phyloP scores from a whole-genome alignment of 2,888 invertebrate genomes.

The Drosophila ustulata region DNA sequence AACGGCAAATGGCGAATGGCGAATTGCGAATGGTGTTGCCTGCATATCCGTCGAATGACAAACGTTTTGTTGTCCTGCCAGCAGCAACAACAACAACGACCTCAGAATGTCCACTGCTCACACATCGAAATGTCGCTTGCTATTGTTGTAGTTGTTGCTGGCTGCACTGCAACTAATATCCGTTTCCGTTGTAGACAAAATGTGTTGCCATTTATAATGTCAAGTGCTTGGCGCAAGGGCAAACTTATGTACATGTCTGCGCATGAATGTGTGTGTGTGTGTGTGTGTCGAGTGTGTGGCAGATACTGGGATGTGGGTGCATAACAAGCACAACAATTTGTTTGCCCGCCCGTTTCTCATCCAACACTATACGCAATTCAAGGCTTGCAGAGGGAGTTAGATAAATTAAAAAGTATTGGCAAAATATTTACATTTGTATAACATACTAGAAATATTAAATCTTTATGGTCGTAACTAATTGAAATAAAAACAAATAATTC shows the following conservation, averaged over 20 bases:
- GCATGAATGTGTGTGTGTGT: slow-evolving; percentile 3
- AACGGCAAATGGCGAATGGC: slow-evolving; percentile 25
- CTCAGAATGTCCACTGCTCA: slow-evolving; percentile 39
- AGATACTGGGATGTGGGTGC: slow-evolving; percentile 40
- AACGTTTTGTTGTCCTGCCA: slow-evolving; percentile 71
- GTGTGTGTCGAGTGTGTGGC: slow-evolving; percentile 12
- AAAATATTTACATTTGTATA: neutral
- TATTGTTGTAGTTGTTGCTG: slow-evolving; percentile 36
- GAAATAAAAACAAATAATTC: too few species aligned
- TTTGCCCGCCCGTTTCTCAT: slow-evolving; percentile 35
- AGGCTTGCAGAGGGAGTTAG: neutral
- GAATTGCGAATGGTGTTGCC: slow-evolving; percentile 57
- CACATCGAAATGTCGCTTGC: slow-evolving; percentile 59
- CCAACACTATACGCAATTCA: slow-evolving; percentile 34
- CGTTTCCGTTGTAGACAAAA: slow-evolving; percentile 83
- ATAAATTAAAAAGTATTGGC: neutral
- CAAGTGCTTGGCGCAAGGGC: slow-evolving; percentile 67
- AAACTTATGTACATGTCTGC: slow-evolving; percentile 13
- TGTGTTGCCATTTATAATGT: slow-evolving; percentile 82
- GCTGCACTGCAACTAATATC: slow-evolving; percentile 82
- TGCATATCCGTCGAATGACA: slow-evolving; percentile 74
- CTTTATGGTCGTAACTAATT: too few species aligned
- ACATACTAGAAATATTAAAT: too few species aligned
- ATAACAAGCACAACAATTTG: slow-evolving; percentile 61
- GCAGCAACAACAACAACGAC: slow-evolving; percentile 31